These are phyloP conservation scores for Urocolius indicus DNA, from an alignment of 2,113 vertebrate genomes.

Conservation along the genomic window DNA sequence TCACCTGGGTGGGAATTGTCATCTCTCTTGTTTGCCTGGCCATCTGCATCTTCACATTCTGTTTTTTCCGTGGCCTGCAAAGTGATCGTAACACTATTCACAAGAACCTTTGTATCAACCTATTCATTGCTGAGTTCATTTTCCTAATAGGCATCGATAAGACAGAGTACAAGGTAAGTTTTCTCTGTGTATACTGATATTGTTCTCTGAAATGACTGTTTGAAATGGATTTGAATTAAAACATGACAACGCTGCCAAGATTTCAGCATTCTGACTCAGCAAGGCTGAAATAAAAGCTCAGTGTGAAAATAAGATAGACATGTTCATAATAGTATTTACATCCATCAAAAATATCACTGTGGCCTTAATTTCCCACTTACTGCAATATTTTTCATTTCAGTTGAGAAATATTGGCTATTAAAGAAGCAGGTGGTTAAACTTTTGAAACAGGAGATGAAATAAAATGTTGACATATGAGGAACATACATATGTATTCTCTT, in stretches of 20 bases:
- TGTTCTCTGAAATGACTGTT: conserved; percentile 62
- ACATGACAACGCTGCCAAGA: conserved; percentile 39
- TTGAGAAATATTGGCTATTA: conserved; percentile 8
- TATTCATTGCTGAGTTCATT: conserved; percentile 98
- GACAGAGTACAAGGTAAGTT: conserved; percentile 91
- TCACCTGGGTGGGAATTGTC: conserved; percentile 95
- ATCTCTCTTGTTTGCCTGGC: conserved; percentile 95
- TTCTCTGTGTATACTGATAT: conserved; percentile 63
- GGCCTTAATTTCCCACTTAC: background rate
- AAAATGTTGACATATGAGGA: background rate
- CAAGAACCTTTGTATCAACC: conserved; percentile 99
- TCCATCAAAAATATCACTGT: conserved; percentile 23
- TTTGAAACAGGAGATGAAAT: background rate
- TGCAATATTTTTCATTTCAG: background rate
- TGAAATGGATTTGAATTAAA: conserved; percentile 70
- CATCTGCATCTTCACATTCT: conserved; percentile 99
- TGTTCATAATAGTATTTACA: conserved; percentile 46
- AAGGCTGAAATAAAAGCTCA: conserved; percentile 61
- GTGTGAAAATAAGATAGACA: conserved; percentile 65
- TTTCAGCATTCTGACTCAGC: conserved; percentile 69
- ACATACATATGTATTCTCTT: background rate
- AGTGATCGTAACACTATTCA: conserved; percentile 99
- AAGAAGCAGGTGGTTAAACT: background rate
- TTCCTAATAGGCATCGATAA: conserved; percentile 98
- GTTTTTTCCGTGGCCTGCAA: conserved; percentile 98